Conservation (phyloP, 1,140 invertebrate genomes). For the Philotrypesis tridentata region DNA sequence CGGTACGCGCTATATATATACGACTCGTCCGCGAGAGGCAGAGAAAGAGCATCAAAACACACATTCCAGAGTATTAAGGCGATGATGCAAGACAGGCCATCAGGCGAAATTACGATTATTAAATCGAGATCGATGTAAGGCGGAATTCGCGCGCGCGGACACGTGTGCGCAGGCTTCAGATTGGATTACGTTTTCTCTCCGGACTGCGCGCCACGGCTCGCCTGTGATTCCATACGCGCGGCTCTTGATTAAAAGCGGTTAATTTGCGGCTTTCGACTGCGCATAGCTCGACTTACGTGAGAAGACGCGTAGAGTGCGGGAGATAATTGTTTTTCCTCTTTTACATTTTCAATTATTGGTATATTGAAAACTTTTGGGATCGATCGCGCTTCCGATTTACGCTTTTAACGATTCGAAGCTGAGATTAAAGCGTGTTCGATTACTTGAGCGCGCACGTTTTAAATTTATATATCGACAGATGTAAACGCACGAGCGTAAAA, state of each 20-base stretch:
- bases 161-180: not conserved
- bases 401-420: no score
- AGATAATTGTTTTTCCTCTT: no score
- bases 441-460: no score
- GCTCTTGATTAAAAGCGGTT: not conserved
- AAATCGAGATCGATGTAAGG: not conserved
- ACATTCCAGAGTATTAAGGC: not conserved
- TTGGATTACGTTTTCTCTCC: not conserved
- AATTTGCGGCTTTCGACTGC: not conserved
- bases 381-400: no score
- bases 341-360: no score
- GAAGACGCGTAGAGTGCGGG: not conserved
- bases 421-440: no score
- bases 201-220: no score
- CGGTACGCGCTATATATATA: not conserved
- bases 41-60: not conserved
- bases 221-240: no score
- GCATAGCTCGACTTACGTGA: no score
- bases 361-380: no score
- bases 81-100: not conserved
- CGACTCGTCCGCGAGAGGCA: not conserved
- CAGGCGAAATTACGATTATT: not conserved
- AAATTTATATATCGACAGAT: no score
- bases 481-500: no score
- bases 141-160: not conserved